A percentile compares a stretch with the other conserved stretches of the same genome.
Evolutionary conservation across 2,797 vertebrate genomes (phyloP).

Genomic region (Cirrhinus mrigala): DNA sequence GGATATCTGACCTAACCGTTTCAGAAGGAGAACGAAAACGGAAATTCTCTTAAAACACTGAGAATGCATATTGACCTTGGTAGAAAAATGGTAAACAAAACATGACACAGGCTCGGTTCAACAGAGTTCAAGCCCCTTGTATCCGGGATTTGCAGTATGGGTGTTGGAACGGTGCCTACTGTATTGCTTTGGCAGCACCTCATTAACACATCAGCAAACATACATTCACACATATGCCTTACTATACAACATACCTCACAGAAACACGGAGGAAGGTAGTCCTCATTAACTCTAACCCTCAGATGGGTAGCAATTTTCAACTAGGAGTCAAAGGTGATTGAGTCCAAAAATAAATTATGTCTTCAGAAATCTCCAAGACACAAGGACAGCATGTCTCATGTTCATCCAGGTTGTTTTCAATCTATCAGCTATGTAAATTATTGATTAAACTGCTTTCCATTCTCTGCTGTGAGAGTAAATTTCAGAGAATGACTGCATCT

Average conservation of each 20-base stretch:
- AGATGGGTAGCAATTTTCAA: conserved; percentile 18
- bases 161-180: conserved; percentile 22
- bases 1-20: conserved; percentile 9
- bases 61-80: conserved; percentile 13
- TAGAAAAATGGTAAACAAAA: conserved; percentile 11
- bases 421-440: neutral
- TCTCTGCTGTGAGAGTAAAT: neutral
- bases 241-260: conserved; percentile 30
- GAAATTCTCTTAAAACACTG: neutral
- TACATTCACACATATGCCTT: conserved; percentile 15
- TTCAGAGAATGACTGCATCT: neutral
- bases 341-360: neutral
- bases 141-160: conserved; percentile 26
- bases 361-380: conserved; percentile 5
- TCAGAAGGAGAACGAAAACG: neutral
- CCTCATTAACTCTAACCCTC: conserved; percentile 1
- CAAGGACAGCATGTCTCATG: neutral
- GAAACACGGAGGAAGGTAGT: conserved; percentile 39
- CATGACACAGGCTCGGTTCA: neutral
- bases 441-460: conserved; percentile 9
- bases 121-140: neutral
- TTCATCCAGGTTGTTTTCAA: neutral
- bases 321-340: conserved; percentile 8
- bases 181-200: conserved; percentile 49
- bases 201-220: conserved; percentile 39